Base-by-base conservation (phyloP, 1,140 invertebrate species). In the Tigriopus japonicus region DNA sequence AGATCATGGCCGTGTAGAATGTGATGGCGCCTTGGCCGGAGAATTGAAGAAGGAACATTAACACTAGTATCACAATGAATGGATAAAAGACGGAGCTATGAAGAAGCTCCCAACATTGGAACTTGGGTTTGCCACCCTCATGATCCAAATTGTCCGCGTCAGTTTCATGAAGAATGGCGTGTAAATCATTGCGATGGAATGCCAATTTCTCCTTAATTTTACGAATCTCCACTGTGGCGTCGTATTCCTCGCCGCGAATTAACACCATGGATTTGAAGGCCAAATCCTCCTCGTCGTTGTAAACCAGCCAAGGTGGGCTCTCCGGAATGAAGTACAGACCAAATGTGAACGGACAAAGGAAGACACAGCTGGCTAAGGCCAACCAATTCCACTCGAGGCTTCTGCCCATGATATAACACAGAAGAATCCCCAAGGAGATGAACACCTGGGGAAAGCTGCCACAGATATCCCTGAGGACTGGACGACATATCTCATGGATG, bases 341-440 rank as follows among this genome's bases (percentile, higher is more conserved):
- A 42, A 58, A 58, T 14, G 41, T 42, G 41, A 58, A 58, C 13
- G 55, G 55, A 42, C 35, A 58, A 2, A 58, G 41, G 55, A 58
- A 58, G 28, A 58, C 24, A 42, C 55, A 58, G 6, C 28, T 17
- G 23, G 55, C 55, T n/a, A 58, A 41, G 17, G 55, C 21, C 15
- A 58, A 41, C 55, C 55, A 58, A 41, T 58, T 58, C 55, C 55
- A 58, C 40, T 58, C 55, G 21, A 58, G 40, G 28, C 28, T 58
- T 42, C 55, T 17, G 17, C 55, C 55, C 55, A 58, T 58, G 15
- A 58, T 58, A 58, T 58, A 58, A 42, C 55, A 58, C 17, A 58
- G 35, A 15, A 58, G 28, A 43, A 58, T 58, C 13, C 55, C 55
- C 13, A 58, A 41, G 28, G 55, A 28, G 17, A 23, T 58, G 42